Evolutionary conservation across 2,113 vertebrate species (phyloP), one percentile per base, ranked within the genome.

Genomic region (Ageneiosus marmoratus): DNA sequence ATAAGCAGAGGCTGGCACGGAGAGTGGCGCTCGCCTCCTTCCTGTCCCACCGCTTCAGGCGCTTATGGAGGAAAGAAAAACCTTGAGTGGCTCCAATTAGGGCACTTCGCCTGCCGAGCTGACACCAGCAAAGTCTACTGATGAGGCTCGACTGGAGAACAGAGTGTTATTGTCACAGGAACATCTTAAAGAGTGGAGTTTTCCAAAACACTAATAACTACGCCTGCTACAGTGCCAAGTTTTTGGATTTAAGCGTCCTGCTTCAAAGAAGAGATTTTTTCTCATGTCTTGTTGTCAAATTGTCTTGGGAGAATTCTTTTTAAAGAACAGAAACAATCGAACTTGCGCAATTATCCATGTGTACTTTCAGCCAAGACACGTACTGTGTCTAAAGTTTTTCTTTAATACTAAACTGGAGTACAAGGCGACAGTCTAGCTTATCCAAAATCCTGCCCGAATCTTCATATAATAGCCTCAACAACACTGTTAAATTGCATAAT

Each of bases 1-100:
- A 86, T 88, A 88, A 89, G 65, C 62, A 5, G 58, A 34, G 32
- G 32, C 81, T 86, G 87, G 79, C 80, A 79, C 12, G 41, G 75
- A 62, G 62, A 24, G 55, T 62, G 20, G 46, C 50, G 24, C 50
- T 84, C 58, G 50, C 78, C 83, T 80, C 69, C 65, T 83, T 83
- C 86, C 86, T 85, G 80, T 82, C 76, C 84, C 63, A n/a, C 51
- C 13, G 62, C 55, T 79, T 69, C 51, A 53, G 76, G 22, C 29
- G 44, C 41, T 83, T 76, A 75, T 79, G 77, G 78, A 80, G 81
- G 82, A 86, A 80, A 79, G 56, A 74, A 80, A 34, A 13, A 70
- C n/a, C 70, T 73, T 5, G 6, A 85, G 53, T 72, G 65, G 67
- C 63, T 85, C 80, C 83, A 87, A 77, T 74, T 62, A 83, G 55